phyloP scores from a whole-genome alignment of 2,113 vertebrate species.

The Psittacara wagleri region DNA sequence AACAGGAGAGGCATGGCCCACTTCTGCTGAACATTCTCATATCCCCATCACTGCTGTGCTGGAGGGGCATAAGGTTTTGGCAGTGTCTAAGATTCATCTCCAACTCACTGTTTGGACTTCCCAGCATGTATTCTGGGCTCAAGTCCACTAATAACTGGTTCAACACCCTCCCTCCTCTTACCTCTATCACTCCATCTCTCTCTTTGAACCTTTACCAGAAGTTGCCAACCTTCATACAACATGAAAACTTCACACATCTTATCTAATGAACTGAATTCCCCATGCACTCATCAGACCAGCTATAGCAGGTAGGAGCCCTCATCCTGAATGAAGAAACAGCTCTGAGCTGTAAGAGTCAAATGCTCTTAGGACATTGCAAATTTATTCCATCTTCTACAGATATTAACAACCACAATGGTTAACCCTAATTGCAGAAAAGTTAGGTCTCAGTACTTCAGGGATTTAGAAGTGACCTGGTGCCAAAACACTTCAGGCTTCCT shows the following conservation, averaged over 20 bases:
- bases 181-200: neutral
- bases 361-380: neutral
- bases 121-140: neutral
- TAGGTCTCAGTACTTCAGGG: neutral
- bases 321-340: fast-evolving
- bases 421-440: neutral
- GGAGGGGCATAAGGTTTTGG: neutral
- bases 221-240: neutral
- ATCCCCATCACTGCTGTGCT: neutral
- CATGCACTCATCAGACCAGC: fast-evolving
- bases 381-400: neutral
- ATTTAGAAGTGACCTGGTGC: neutral
- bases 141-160: neutral
- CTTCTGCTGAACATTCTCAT: fast-evolving
- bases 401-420: neutral
- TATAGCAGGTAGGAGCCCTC: neutral
- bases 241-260: neutral
- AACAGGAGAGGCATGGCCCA: neutral
- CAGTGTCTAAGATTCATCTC: neutral
- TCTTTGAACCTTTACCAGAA: neutral
- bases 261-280: neutral
- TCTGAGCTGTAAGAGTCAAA: neutral
- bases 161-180: neutral
- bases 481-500: neutral
- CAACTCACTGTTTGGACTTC: neutral